Percentiles rank a stretch among this genome's conserved stretches.
phyloP scores from a whole-genome alignment of 1,140 invertebrate genomes.

The Pseudomyrmex sp. region DNA sequence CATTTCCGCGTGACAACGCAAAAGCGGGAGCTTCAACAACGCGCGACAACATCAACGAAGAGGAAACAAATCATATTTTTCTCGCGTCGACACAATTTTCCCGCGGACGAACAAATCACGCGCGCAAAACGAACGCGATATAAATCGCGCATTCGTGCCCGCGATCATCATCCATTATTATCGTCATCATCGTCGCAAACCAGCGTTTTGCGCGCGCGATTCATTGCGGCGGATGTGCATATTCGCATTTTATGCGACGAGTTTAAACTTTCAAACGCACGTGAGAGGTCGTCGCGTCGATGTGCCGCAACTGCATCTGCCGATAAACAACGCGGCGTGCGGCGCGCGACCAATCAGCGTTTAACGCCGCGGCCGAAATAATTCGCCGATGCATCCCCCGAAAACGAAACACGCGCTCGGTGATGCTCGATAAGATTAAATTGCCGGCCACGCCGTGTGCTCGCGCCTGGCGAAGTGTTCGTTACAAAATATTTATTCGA shows the following conservation, averaged over 20 bases:
- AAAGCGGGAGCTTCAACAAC: not conserved
- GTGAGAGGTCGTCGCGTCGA: not conserved
- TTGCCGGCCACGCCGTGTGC: not conserved
- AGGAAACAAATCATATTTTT: constrained; percentile 11
- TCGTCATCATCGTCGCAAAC: not conserved
- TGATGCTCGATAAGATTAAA: constrained; percentile 34
- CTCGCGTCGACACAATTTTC: not conserved
- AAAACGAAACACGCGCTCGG: not conserved
- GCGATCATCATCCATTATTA: constrained; percentile 4
- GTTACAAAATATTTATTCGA: constrained; percentile 52
- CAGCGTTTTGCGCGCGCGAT: constrained; percentile 3
- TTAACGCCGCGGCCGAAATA: constrained; percentile 19
- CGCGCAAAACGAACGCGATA: not conserved
- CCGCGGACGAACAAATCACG: not conserved
- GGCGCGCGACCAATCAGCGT: not conserved
- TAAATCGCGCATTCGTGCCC: not conserved
- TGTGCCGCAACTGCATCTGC: not conserved
- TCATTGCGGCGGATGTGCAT: not conserved
- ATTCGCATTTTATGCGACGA: not conserved
- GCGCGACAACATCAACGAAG: not conserved
- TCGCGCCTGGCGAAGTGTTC: constrained; percentile 13
- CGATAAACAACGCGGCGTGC: not conserved
- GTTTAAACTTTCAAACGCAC: constrained; percentile 40
- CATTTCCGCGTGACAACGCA: not conserved
- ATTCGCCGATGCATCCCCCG: not conserved